phyloP scores from a whole-genome alignment of 2,888 invertebrate genomes.

The Gryllus longicercus region DNA sequence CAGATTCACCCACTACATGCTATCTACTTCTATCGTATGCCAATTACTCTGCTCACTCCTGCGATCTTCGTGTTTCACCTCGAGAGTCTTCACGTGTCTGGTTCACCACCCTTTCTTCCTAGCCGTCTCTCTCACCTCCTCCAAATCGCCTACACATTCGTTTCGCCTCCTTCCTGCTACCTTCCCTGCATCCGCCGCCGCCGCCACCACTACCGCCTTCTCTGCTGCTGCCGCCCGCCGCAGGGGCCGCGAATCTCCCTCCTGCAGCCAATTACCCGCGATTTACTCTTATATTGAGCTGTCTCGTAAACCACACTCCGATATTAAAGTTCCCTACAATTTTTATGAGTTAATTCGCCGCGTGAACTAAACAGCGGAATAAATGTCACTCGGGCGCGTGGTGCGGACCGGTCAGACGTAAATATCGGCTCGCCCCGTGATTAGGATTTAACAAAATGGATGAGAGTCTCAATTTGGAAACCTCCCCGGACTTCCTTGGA shows the following conservation, averaged over 20 bases:
- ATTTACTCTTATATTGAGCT: slow-evolving; percentile 2
- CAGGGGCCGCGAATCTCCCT: neutral
- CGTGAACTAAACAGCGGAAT: slow-evolving; percentile 17
- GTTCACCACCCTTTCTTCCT: too few species aligned
- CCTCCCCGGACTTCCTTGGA: slow-evolving; percentile 17
- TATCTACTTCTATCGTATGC: too few species aligned
- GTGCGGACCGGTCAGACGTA: neutral
- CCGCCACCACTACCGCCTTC: too few species aligned
- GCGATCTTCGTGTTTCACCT: too few species aligned
- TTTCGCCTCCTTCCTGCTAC: too few species aligned
- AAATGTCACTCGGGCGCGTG: slow-evolving; percentile 8
- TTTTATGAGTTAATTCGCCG: neutral
- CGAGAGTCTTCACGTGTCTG: too few species aligned
- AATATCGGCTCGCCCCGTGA: neutral
- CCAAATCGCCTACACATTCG: too few species aligned
- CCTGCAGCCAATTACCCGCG: neutral
- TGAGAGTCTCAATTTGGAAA: slow-evolving; percentile 8
- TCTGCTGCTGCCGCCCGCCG: too few species aligned
- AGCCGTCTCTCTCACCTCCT: too few species aligned
- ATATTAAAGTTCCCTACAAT: slow-evolving; percentile 10
- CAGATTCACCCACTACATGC: too few species aligned
- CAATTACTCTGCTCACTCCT: too few species aligned
- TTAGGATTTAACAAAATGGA: slow-evolving; percentile 17
- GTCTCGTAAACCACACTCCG: slow-evolving; percentile 4
- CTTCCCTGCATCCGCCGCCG: too few species aligned